A percentile compares a stretch with the other conserved stretches of the same genome.
These are phyloP conservation scores for Haliclona indistincta DNA, from an alignment of 37 sponge, comb jelly and placozoan species.

Conservation along the genomic window DNA sequence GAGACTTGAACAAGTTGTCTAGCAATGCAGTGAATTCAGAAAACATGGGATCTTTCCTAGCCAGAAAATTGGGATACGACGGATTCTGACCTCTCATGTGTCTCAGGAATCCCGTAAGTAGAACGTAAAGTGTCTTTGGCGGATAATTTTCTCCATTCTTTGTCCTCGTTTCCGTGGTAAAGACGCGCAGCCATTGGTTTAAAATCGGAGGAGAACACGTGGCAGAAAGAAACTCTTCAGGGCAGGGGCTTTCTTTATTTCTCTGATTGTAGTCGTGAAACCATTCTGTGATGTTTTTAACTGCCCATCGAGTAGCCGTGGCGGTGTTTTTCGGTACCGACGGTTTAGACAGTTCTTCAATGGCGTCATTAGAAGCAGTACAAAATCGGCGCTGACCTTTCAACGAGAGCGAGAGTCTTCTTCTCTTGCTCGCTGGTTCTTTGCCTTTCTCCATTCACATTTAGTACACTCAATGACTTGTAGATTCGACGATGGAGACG, in stretches of 20 bases:
- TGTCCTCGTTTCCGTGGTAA: conserved; percentile 10
- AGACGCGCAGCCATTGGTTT: conserved; percentile 19
- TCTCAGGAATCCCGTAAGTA: conserved; percentile 8
- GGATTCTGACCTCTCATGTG: conserved; percentile 19
- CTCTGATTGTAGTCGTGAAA: background rate
- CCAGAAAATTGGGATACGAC: conserved; percentile 4
- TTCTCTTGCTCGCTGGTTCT: too few species aligned
- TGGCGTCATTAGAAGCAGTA: too few species aligned
- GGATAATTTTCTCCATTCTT: conserved; percentile 14
- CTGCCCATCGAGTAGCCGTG: background rate
- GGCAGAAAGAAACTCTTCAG: conserved; percentile 6
- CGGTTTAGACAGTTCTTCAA: background rate
- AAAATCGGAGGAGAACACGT: background rate
- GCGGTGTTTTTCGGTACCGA: conserved; percentile 10
- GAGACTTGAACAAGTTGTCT: background rate
- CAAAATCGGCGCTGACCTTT: too few species aligned
- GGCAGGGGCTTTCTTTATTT: background rate
- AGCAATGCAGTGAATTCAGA: background rate
- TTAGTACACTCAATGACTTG: too few species aligned
- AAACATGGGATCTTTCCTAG: background rate
- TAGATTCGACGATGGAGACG: too few species aligned
- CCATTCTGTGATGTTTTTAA: conserved; percentile 5
- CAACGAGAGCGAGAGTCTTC: too few species aligned
- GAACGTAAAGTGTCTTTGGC: conserved; percentile 1
- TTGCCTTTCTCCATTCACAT: too few species aligned